phyloP scores from a whole-genome alignment of 2,797 vertebrate species.

The Arrhamphus sclerolepis region DNA sequence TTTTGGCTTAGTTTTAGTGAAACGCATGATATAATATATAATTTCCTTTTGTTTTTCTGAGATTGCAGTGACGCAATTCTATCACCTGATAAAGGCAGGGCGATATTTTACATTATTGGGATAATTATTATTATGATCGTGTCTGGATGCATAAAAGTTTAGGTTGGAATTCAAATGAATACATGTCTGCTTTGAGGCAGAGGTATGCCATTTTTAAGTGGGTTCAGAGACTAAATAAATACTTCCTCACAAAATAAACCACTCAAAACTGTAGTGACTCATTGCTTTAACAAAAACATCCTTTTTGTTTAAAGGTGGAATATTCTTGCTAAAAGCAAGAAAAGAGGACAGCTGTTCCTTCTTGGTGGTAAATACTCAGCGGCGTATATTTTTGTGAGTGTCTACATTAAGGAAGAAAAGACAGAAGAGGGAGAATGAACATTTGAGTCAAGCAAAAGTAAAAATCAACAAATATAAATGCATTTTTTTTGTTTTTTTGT shows the following conservation, averaged over 20 bases:
- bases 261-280: constrained; percentile 41
- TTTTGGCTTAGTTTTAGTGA: too few species aligned
- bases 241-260: constrained; percentile 27
- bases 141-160: too few species aligned
- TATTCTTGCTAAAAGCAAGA: constrained; percentile 43
- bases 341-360: constrained; percentile 43
- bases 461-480: constrained; percentile 7
- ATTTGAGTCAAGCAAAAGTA: constrained; percentile 22
- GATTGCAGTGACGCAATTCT: too few species aligned
- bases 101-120: too few species aligned
- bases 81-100: too few species aligned
- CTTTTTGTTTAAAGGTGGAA: constrained; percentile 44
- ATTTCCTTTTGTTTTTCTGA: too few species aligned
- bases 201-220: constrained; percentile 15
- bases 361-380: constrained; percentile 16
- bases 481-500: constrained; percentile 24
- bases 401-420: constrained; percentile 21
- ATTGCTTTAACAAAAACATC: constrained; percentile 56
- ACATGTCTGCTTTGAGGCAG: constrained; percentile 3
- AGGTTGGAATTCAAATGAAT: background rate
- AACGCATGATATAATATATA: too few species aligned
- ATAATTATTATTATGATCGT: too few species aligned
- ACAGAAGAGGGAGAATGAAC: constrained; percentile 11
- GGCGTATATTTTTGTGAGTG: constrained; percentile 7
- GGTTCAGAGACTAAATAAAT: constrained; percentile 6